phyloP scores from a whole-genome alignment of 2,113 vertebrate genomes.

The Physeter macrocephalus region DNA sequence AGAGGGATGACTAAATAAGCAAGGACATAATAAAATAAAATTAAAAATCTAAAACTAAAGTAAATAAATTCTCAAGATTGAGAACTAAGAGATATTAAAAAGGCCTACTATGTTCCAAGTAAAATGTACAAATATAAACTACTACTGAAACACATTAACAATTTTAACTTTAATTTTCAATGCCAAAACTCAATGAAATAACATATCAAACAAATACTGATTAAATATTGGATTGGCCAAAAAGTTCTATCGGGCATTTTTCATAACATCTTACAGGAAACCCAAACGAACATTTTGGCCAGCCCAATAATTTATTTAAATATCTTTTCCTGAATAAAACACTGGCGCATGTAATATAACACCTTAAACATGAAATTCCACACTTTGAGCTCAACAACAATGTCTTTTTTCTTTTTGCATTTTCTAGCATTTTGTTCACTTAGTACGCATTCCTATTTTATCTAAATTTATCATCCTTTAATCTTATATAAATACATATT shows the following conservation, averaged over 20 bases:
- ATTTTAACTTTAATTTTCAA: not conserved
- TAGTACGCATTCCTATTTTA: not conserved
- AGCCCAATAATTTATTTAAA: not conserved
- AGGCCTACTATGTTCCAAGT: not conserved
- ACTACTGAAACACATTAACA: not conserved
- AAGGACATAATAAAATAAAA: not conserved
- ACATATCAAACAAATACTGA: not conserved
- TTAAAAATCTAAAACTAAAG: not conserved
- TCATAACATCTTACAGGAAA: no score
- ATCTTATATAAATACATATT: not conserved
- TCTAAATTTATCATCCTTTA: not conserved
- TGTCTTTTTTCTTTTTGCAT: not conserved
- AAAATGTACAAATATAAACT: not conserved
- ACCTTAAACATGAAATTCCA: not conserved
- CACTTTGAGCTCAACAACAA: not conserved
- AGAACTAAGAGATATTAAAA: not conserved
- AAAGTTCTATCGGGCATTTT: no score
- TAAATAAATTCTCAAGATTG: not conserved
- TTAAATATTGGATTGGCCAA: not conserved
- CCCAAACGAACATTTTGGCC: no score
- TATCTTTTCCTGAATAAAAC: not conserved
- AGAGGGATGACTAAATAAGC: not conserved
- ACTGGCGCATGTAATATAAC: not conserved
- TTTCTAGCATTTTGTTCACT: not conserved
- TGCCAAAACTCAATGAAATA: not conserved